These are phyloP conservation scores for Setophaga kirtlandii DNA, from an alignment of 2,113 vertebrate genomes.

Conservation along the genomic window DNA sequence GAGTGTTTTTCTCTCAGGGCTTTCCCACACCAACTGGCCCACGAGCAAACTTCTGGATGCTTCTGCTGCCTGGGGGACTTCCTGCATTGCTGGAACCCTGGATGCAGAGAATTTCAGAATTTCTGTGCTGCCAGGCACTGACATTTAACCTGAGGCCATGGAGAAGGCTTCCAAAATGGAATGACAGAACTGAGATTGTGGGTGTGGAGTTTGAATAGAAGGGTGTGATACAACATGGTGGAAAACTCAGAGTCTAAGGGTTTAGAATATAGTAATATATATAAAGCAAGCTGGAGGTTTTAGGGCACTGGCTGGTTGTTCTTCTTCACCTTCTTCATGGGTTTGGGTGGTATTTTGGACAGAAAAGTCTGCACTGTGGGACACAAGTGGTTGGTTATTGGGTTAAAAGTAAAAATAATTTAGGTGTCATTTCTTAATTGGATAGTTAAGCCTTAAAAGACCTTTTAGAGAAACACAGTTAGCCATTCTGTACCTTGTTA, in stretches of 20 bases:
- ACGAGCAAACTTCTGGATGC: background rate
- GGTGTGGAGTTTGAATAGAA: background rate
- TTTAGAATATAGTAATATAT: background rate
- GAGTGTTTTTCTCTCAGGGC: background rate
- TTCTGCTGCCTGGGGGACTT: background rate
- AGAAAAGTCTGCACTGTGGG: accelerated
- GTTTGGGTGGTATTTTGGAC: background rate
- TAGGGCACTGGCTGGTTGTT: background rate
- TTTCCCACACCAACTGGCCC: background rate
- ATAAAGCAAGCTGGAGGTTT: background rate
- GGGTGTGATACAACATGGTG: background rate
- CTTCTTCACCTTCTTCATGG: background rate
- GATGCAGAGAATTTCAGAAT: background rate
- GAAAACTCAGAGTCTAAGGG: background rate
- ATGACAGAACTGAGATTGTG: background rate
- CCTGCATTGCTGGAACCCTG: background rate
- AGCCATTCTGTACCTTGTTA: background rate
- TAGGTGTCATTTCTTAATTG: background rate
- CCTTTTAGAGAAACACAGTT: background rate
- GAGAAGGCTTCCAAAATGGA: background rate
- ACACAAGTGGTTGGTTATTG: background rate
- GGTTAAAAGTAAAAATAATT: background rate
- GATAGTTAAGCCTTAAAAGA: background rate
- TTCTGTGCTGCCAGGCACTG: background rate
- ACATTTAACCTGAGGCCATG: background rate